Evolutionary conservation across 2,888 invertebrate species (phyloP).

Genomic region (Xestia sexstrigata): DNA sequence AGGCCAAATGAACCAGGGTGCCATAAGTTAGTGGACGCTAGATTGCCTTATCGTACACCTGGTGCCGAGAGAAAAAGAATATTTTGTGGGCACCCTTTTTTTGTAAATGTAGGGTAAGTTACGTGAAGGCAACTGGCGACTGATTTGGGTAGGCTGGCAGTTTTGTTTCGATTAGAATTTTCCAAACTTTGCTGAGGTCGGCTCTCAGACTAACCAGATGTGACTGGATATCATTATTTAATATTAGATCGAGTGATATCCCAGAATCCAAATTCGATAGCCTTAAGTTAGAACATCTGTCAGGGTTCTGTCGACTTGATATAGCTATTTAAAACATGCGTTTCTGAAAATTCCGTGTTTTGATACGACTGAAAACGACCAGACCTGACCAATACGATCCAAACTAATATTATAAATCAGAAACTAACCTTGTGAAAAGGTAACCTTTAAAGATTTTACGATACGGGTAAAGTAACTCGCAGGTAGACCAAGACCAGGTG

Average conservation of each 20-base stretch:
- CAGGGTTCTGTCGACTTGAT: neutral
- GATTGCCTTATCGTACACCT: conserved; percentile 47
- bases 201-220: neutral
- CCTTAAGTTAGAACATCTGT: neutral
- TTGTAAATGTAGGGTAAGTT: conserved; percentile 24
- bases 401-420: neutral
- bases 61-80: conserved; percentile 25
- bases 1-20: conserved; percentile 31
- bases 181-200: neutral
- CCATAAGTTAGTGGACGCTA: conserved; percentile 32
- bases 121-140: neutral
- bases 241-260: conserved; percentile 11
- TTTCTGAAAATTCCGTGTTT: neutral
- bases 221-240: conserved; percentile 12
- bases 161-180: conserved; percentile 7
- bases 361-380: neutral
- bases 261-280: neutral
- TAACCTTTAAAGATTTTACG: too few species aligned
- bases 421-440: neutral
- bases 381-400: too few species aligned
- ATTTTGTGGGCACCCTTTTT: conserved; percentile 51
- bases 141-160: neutral
- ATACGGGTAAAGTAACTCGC: too few species aligned
- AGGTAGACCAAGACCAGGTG: too few species aligned
- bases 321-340: neutral